phyloP scores from a whole-genome alignment of 1,140 invertebrate genomes.

The Drosophila sturtevanti region DNA sequence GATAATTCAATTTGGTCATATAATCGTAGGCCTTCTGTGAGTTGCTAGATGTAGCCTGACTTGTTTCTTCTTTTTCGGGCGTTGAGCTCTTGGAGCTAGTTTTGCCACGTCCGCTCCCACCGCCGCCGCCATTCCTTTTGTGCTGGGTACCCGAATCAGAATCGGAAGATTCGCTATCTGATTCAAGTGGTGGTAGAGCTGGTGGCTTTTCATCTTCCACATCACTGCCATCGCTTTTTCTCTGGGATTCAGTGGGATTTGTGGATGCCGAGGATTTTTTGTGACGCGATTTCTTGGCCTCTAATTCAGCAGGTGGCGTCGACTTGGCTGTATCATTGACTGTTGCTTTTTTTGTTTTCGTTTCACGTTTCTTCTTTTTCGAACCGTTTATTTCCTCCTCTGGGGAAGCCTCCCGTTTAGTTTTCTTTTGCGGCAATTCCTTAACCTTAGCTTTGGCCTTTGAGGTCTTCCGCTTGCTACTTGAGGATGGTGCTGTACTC shows the following conservation, averaged over 20 bases:
- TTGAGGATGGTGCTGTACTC: conserved; percentile 85
- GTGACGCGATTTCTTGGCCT: conserved; percentile 55
- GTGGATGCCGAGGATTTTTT: conserved; percentile 39
- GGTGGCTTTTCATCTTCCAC: conserved; percentile 61
- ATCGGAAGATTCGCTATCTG: conserved; percentile 73
- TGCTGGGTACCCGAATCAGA: conserved; percentile 78
- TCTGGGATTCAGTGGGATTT: conserved; percentile 33
- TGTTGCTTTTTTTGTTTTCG: conserved; percentile 84
- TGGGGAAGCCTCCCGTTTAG: conserved; percentile 47
- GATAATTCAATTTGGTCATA: conserved; percentile 94
- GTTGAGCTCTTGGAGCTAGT: conserved; percentile 62
- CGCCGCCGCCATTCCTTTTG: conserved; percentile 67
- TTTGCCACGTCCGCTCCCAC: conserved; percentile 36
- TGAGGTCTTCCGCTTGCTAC: conserved; percentile 77
- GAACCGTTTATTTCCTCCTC: conserved; percentile 56
- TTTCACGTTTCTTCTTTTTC: conserved; percentile 81
- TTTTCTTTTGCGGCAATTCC: conserved; percentile 37
- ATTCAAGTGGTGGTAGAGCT: conserved; percentile 52
- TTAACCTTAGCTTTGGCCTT: conserved; percentile 83
- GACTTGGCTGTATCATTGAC: conserved; percentile 36
- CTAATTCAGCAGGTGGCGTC: conserved; percentile 30
- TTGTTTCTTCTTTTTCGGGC: conserved; percentile 53
- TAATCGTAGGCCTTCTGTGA: conserved; percentile 91
- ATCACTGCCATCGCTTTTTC: conserved; percentile 73
- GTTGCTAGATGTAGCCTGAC: conserved; percentile 46